These are phyloP conservation scores for Paramormyrops hopkinsi DNA, from an alignment of 2,797 vertebrate species.

Conservation along the genomic window DNA sequence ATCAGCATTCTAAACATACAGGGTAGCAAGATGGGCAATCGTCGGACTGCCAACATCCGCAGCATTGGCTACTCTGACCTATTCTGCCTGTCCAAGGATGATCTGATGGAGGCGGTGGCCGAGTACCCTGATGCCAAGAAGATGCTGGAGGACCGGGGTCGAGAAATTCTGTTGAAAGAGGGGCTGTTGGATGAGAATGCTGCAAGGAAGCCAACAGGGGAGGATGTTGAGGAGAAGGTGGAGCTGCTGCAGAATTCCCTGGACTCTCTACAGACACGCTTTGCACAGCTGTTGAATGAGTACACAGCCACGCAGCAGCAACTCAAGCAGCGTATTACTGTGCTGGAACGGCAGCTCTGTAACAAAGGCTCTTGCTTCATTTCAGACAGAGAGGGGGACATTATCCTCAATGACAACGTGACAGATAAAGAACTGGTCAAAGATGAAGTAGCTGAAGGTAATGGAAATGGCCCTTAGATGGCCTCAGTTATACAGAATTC, in stretches of 20 bases:
- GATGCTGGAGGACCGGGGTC: constrained; percentile 83
- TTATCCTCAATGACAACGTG: background rate
- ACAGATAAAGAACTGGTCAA: background rate
- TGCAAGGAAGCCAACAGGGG: constrained; percentile 51
- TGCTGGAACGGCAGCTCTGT: constrained; percentile 56
- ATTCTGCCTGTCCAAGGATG: constrained; percentile 91
- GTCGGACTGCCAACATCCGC: constrained; percentile 85
- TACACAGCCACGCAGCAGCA: constrained; percentile 74
- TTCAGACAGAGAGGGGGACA: background rate
- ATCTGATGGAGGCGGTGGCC: constrained; percentile 86
- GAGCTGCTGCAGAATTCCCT: constrained; percentile 72
- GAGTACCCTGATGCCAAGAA: constrained; percentile 90
- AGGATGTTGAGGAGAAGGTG: constrained; percentile 72
- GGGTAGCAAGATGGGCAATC: constrained; percentile 93
- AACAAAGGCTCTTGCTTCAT: background rate
- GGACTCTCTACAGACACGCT: constrained; percentile 72
- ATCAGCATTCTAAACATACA: constrained; percentile 95
- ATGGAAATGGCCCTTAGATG: background rate
- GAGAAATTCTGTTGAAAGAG: constrained; percentile 85
- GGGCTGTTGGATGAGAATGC: constrained; percentile 81
- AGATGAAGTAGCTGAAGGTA: background rate
- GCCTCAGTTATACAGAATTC: background rate
- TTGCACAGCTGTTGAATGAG: constrained; percentile 75
- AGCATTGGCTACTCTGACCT: constrained; percentile 93
- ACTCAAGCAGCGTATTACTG: constrained; percentile 78